Conservation (phyloP, 2,113 vertebrate species). For the Lepisosteus osseus region DNA sequence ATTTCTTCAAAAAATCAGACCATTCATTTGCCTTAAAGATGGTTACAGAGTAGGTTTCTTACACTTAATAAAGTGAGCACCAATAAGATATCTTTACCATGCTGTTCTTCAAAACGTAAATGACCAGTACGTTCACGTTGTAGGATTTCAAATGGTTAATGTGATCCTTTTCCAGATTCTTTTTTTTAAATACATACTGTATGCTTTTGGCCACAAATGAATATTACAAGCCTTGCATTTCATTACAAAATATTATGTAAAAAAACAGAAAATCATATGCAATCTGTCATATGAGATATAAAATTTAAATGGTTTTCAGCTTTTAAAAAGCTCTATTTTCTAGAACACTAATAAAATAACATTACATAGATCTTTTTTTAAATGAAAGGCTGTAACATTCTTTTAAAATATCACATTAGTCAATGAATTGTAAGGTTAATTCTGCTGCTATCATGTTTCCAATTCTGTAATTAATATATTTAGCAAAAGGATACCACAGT, state of each 20-base stretch:
- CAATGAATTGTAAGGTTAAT: constrained; percentile 50
- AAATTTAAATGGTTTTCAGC: constrained; percentile 56
- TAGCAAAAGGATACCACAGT: background rate
- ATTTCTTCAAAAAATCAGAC: constrained; percentile 23
- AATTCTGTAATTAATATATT: constrained; percentile 27
- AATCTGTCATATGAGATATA: constrained; percentile 48
- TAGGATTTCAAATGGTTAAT: constrained; percentile 27
- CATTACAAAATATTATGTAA: constrained; percentile 42
- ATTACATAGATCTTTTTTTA: constrained; percentile 54
- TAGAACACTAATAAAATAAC: constrained; percentile 66
- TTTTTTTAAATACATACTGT: constrained; percentile 29
- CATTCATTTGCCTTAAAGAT: constrained; percentile 23
- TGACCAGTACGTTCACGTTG: background rate
- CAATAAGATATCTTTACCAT: constrained; percentile 15
- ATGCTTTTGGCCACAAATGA: constrained; percentile 41
- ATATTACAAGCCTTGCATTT: constrained; percentile 61
- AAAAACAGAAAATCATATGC: constrained; percentile 41
- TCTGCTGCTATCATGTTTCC: constrained; percentile 56
- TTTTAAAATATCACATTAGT: constrained; percentile 59
- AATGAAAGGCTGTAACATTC: constrained; percentile 64
- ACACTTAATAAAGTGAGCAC: constrained; percentile 19
- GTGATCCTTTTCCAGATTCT: constrained; percentile 14
- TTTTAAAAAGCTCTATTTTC: constrained; percentile 60
- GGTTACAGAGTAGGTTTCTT: constrained; percentile 26
- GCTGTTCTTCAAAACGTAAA: constrained; percentile 25